Evolutionary conservation across 2,888 invertebrate species (phyloP).

Genomic region (Eilema sororculum): DNA sequence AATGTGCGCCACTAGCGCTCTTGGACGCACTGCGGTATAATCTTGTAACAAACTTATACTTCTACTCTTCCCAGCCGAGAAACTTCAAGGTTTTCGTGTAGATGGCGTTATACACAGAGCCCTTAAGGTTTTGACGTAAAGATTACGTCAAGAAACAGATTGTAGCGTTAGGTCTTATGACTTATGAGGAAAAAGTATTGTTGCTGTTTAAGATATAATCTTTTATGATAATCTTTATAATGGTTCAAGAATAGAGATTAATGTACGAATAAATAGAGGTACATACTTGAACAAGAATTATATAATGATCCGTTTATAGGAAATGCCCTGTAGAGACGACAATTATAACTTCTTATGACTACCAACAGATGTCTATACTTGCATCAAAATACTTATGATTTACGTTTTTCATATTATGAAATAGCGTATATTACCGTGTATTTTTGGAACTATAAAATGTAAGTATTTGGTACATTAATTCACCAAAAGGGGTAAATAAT

Average conservation of each 20-base stretch:
- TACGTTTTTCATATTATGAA: not conserved
- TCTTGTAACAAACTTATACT: conserved; percentile 26
- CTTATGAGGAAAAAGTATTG: not conserved
- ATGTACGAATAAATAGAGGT: not conserved
- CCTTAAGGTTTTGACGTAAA: conserved; percentile 10
- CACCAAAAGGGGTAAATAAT: not conserved
- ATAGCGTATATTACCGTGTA: too few relatives aligned
- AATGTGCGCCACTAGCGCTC: conserved; percentile 53
- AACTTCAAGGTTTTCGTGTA: conserved; percentile 41
- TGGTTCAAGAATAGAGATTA: not conserved
- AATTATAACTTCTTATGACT: not conserved
- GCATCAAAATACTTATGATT: not conserved
- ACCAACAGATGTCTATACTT: conserved; percentile 8
- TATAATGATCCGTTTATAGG: not conserved
- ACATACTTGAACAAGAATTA: not conserved
- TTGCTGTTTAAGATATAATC: not conserved
- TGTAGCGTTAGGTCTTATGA: not conserved
- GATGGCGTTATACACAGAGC: conserved; percentile 53
- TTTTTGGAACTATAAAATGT: not conserved
- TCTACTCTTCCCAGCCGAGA: conserved; percentile 19
- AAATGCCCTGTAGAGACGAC: not conserved
- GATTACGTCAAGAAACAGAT: not conserved
- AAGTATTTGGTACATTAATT: not conserved
- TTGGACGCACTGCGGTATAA: conserved; percentile 43
- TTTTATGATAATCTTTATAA: not conserved